phyloP scores from a whole-genome alignment of 2,113 vertebrate genomes.

The Rhea americana region DNA sequence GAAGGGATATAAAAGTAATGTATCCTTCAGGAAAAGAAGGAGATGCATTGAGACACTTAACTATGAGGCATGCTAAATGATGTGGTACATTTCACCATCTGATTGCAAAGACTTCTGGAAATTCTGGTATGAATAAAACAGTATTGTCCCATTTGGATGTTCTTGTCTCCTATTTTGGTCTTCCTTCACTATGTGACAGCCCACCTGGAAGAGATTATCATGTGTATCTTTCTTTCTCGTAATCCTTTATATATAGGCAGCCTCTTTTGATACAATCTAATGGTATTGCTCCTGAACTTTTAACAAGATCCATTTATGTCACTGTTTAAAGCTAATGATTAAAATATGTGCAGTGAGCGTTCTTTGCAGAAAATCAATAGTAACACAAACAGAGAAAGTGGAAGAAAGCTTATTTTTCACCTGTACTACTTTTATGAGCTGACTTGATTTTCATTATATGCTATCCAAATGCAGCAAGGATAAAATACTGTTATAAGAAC shows the following conservation, averaged over 20 bases:
- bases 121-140: not conserved
- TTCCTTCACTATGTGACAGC: not conserved
- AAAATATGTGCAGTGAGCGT: not conserved
- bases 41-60: not conserved
- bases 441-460: not conserved
- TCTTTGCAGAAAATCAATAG: not conserved
- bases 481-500: not conserved
- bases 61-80: not conserved
- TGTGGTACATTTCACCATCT: not conserved
- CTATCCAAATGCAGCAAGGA: not conserved
- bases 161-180: not conserved
- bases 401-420: not conserved
- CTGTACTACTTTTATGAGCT: not conserved
- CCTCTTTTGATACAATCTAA: not conserved
- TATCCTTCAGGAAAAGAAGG: not conserved
- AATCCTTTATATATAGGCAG: not conserved
- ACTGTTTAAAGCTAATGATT: not conserved
- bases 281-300: not conserved
- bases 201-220: not conserved
- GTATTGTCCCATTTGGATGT: not conserved
- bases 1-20: not conserved
- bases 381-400: not conserved
- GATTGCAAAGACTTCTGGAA: not conserved
- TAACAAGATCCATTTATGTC: not conserved
- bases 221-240: not conserved